phyloP scores from a whole-genome alignment of 2,113 vertebrate species.

The Sakesphorus luctuosus region DNA sequence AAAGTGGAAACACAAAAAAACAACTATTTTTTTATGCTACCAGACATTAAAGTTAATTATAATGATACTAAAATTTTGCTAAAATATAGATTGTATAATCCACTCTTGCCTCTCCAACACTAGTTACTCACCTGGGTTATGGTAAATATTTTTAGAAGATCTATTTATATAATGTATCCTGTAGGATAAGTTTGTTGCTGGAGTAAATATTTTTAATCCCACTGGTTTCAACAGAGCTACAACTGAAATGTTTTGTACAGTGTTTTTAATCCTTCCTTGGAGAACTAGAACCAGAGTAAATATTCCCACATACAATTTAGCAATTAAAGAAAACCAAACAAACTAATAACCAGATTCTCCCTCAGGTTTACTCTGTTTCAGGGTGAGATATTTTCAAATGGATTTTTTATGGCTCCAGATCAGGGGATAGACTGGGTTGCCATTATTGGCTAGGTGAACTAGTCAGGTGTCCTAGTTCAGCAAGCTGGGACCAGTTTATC shows the following conservation, averaged over 20 bases:
- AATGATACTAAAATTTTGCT: background rate
- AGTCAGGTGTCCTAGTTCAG: too few species aligned
- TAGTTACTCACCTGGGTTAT: background rate
- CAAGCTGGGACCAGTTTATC: too few species aligned
- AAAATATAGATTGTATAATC: background rate
- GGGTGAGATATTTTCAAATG: background rate
- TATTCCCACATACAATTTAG: background rate
- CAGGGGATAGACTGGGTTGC: background rate
- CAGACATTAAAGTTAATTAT: background rate
- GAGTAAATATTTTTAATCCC: background rate
- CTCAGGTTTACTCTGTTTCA: background rate
- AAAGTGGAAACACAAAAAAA: background rate
- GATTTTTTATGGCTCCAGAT: background rate
- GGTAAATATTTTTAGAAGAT: background rate
- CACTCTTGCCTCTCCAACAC: background rate
- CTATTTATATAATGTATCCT: background rate
- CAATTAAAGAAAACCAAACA: background rate
- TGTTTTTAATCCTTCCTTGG: background rate
- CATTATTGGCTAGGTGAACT: background rate
- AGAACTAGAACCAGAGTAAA: background rate
- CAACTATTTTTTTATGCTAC: background rate
- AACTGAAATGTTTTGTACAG: background rate
- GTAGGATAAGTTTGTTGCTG: background rate
- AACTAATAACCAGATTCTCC: background rate
- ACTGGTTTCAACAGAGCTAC: background rate